phyloP scores from a whole-genome alignment of 2,797 vertebrate genomes.

The Choloepus didactylus region DNA sequence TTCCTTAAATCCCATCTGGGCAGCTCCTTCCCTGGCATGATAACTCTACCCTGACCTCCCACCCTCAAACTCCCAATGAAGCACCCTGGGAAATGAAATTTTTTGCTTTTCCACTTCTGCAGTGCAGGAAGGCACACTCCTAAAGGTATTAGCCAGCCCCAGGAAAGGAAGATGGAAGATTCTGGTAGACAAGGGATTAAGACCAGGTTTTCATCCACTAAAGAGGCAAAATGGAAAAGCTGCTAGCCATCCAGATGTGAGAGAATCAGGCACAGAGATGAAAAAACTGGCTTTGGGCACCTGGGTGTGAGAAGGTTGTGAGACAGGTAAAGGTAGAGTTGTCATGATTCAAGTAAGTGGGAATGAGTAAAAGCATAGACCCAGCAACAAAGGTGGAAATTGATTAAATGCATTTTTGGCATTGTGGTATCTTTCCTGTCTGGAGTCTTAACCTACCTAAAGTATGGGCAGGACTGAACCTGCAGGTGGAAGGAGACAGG shows the following conservation, averaged over 20 bases:
- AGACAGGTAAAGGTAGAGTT: background rate
- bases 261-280: background rate
- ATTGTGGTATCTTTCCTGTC: background rate
- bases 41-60: background rate
- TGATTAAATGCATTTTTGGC: background rate
- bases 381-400: background rate
- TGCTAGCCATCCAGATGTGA: background rate
- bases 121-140: background rate
- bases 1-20: conserved; percentile 57
- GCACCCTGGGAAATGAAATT: background rate
- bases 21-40: background rate
- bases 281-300: conserved; percentile 21
- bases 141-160: background rate
- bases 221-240: background rate
- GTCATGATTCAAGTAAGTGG: background rate
- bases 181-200: background rate
- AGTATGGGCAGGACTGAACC: background rate
- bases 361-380: background rate
- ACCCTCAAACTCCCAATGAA: no score
- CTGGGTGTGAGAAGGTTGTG: background rate
- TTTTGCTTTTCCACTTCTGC: background rate
- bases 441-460: background rate
- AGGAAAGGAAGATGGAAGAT: background rate
- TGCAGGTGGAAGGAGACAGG: background rate
- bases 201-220: background rate